Evolutionary conservation across 1,140 invertebrate genomes (phyloP).

Genomic region (Phortica variegata): DNA sequence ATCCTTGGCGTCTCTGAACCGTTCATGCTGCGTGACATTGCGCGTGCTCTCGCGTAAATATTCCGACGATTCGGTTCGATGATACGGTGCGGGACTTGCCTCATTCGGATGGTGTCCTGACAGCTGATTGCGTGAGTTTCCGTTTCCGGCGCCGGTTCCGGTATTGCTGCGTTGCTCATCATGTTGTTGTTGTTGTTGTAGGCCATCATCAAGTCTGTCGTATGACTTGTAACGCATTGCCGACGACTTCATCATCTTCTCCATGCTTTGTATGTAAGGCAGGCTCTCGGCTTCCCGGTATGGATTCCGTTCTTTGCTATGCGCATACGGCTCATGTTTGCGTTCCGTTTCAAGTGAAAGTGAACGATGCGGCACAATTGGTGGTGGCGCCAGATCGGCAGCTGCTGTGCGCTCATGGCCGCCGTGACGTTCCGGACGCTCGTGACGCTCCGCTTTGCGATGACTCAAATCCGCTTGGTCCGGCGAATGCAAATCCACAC

Average conservation of each 20-base stretch:
- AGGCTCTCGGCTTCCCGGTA: conserved; percentile 53
- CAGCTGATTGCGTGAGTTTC: no score
- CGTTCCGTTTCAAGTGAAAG: conserved; percentile 16
- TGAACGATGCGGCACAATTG: no score
- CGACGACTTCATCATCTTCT: conserved; percentile 55
- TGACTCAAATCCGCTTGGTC: conserved; percentile 15
- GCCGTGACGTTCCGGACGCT: conserved; percentile 3
- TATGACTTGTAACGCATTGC: conserved; percentile 44
- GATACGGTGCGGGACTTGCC: conserved; percentile 20
- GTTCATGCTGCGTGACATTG: conserved; percentile 66
- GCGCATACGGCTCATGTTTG: conserved; percentile 26
- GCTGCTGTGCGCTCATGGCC: no score
- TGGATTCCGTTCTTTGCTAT: conserved; percentile 43
- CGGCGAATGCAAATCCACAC: conserved; percentile 13
- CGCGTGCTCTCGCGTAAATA: no score
- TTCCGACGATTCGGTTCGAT: conserved; percentile 15
- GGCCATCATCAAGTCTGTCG: conserved; percentile 7
- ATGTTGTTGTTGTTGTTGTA: neutral
- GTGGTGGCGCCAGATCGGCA: no score
- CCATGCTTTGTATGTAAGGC: conserved; percentile 54
- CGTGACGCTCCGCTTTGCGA: conserved; percentile 5
- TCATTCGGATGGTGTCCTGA: neutral
- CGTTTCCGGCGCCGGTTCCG: conserved; percentile 2
- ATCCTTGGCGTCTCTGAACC: conserved; percentile 81
- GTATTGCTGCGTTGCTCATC: conserved; percentile 9